Conservation (phyloP, 1,140 invertebrate species). For the Heliconius nattereri region DNA sequence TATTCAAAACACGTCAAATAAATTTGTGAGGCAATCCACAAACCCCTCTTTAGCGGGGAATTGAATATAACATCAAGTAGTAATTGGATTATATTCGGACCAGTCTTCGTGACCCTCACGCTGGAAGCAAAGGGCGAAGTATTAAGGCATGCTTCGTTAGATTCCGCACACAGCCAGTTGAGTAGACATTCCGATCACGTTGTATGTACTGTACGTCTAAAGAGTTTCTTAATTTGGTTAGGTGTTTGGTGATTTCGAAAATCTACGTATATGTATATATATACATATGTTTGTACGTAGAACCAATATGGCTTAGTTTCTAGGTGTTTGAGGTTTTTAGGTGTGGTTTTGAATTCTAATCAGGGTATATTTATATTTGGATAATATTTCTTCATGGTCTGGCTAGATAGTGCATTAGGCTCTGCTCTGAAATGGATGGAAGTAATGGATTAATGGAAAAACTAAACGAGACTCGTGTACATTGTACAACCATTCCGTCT, state of each 20-base stretch:
- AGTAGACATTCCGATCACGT: conserved; percentile 6
- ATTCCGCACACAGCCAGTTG: not conserved
- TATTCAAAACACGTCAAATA: conserved; percentile 8
- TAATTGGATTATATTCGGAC: conserved; percentile 10
- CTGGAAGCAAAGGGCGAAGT: conserved; percentile 7
- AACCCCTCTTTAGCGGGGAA: not conserved
- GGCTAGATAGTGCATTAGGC: too few species aligned
- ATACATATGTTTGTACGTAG: not conserved
- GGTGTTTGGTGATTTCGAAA: not conserved
- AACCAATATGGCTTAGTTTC: too few species aligned
- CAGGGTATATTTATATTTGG: too few species aligned
- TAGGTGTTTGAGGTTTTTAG: too few species aligned
- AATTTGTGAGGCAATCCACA: not conserved
- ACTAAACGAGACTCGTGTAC: too few species aligned
- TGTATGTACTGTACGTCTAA: not conserved
- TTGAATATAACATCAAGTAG: conserved; percentile 8
- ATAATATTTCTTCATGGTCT: too few species aligned
- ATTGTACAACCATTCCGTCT: too few species aligned
- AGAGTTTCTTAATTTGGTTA: conserved; percentile 3
- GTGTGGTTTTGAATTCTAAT: too few species aligned
- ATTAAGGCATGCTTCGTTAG: conserved; percentile 11
- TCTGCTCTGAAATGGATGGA: too few species aligned
- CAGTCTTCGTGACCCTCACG: conserved; percentile 6
- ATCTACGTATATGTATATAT: not conserved
- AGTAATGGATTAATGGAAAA: too few species aligned